Base-by-base conservation (phyloP, 2,113 vertebrate species). In the Zosterops pallidus region DNA sequence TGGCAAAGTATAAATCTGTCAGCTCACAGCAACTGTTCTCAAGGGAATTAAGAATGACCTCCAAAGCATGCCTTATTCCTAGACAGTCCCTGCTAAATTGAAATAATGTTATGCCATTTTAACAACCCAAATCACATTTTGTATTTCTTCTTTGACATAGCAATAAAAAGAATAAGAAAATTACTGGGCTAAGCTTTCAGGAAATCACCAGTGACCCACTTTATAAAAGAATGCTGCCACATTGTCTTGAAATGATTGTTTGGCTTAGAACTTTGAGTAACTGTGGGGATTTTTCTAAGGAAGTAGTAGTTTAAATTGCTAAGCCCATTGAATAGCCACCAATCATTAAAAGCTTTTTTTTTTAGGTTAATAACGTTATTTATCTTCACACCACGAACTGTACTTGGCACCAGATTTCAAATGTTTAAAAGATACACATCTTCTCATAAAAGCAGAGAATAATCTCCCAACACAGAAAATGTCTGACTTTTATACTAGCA, bases 341-440 rank as follows among this genome's bases (percentile, higher is more conserved):
- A 84, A 86, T 60, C 67, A 86, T 94, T 91, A 81, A 90, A 96
- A 86, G 33, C 6, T 7, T 20, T 16, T 74, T 59, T 86, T 94
- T 91, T 75, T 26, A 64, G 39, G 77, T 84, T 83, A 90, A 95
- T 78, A 65, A 29, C 37, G 52, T 85, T 85, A 90, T 91, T 95
- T 95, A 57, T 80, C 56, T 87, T 89, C 67, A 63, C 49, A 67
- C 42, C 67, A 35, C 1, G 6, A 94, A 80, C 31, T 71, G 52
- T 59, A 56, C 64, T 93, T 93, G 75, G 81, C 55, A 95, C 67
- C 14, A 90, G 44, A 67, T 26, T 91, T 91, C 68, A 92, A 52
- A 50, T 71, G 29, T 85, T 92, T 83, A 92, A 75, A 95, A 91
- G 64, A 91, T 57, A 49, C 64, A 74, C 31, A 90, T n/a, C 69